Base-by-base conservation (phyloP, 2,888 invertebrate species). In the Alcis repandata region DNA sequence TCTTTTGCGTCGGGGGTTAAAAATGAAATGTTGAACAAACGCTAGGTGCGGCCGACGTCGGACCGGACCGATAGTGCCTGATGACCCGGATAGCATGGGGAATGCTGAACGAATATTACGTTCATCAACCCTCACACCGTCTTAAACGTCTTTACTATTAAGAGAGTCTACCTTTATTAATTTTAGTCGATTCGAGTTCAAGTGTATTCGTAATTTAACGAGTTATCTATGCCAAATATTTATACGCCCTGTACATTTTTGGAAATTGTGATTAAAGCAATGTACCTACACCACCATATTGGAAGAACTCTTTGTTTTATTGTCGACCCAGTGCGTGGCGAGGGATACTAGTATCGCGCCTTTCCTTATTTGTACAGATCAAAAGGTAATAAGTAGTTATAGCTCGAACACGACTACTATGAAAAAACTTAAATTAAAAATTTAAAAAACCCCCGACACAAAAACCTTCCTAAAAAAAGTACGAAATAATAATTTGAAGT, bases 1-100 rank as follows among this genome's bases (percentile, higher is more conserved):
- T n/a, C n/a, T n/a, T n/a, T n/a, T n/a, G n/a, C n/a, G n/a, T n/a
- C n/a, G n/a, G n/a, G n/a, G n/a, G n/a, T n/a, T 76, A 46, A 76
- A 72, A 73, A 78, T 80, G 89, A 88, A 88, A 89, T 90, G 89
- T 90, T 89, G 91, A 90, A 91, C 90, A 89, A 90, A 85, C 84
- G 36, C 6, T 17, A 13, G 22, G 48, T 2, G 49, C 13, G 22
- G 22, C 15, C 36, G 36, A 11, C 6, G 27, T 27, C 11, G 36
- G 17, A 17, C 17, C 17, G 38, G 38, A 38, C 41, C n/a, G 41
- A 4, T 15, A 17, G 15, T 15, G 40, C 40, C 40, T 41, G 17
- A 2, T 2, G 11, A 3, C 2, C 19, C 20, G 20, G 13, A 7
- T 6, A n/a, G n/a, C 41, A 15, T 13, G 15, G 7, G 8, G 79